Evolutionary conservation across 2,797 vertebrate genomes (phyloP).

Genomic region (Gymnodraco acuticeps): DNA sequence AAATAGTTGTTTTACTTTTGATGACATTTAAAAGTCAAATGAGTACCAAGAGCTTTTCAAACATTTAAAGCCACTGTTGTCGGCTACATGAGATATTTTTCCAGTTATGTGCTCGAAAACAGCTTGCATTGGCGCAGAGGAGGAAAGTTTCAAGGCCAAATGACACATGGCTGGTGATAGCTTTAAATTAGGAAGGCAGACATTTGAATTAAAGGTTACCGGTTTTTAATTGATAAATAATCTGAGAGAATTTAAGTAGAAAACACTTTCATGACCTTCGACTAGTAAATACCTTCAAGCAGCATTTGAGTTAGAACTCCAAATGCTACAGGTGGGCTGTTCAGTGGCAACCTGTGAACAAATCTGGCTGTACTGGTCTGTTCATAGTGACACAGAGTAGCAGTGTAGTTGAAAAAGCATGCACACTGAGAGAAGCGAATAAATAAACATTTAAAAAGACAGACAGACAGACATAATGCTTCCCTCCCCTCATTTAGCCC

Average conservation of each 20-base stretch:
- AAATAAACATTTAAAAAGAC: slow-evolving; percentile 57
- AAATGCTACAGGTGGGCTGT: slow-evolving; percentile 1
- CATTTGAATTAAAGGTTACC: slow-evolving; percentile 16
- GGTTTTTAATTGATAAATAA: slow-evolving; percentile 3
- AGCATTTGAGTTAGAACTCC: slow-evolving; percentile 10
- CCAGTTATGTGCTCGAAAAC: background rate
- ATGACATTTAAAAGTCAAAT: slow-evolving; percentile 30
- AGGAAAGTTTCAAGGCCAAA: background rate
- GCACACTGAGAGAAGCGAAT: slow-evolving; percentile 55
- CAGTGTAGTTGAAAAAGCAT: slow-evolving; percentile 34
- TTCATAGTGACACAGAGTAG: slow-evolving; percentile 30
- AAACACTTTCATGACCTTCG: background rate
- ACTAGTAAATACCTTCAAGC: background rate
- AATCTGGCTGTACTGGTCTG: slow-evolving; percentile 16
- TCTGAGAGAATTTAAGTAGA: slow-evolving; percentile 15
- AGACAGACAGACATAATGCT: slow-evolving; percentile 26
- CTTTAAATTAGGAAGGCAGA: slow-evolving; percentile 24
- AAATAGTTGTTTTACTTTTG: background rate
- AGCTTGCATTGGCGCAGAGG: slow-evolving; percentile 1
- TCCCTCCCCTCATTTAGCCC: slow-evolving; percentile 31
- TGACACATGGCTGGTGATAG: background rate
- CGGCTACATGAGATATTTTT: slow-evolving; percentile 11
- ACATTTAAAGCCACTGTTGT: slow-evolving; percentile 15
- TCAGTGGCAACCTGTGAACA: slow-evolving; percentile 14
- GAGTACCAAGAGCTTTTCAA: slow-evolving; percentile 21